Evolutionary conservation across 2,888 invertebrate genomes (phyloP), one percentile per base, ranked within the genome.

Genomic region (Zootermopsis nevadensis): DNA sequence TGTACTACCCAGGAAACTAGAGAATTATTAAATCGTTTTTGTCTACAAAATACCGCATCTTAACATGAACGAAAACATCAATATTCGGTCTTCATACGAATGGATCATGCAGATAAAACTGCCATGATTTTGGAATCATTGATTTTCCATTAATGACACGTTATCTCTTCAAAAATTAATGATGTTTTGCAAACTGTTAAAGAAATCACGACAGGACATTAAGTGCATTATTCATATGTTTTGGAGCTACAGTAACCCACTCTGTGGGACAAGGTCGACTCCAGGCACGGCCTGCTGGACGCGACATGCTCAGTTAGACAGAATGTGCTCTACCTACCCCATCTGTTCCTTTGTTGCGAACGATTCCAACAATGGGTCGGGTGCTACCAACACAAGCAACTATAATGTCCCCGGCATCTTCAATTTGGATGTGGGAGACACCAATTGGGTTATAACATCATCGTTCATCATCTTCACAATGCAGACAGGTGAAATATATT

Each of bases 381-480:
- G 19, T 69, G 30, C 31, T 15, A 69, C 10, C 69, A 66, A 66
- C 30, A 66, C 1, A 27, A n/a, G 30, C 53, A 4, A 33, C 66
- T 2, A 3, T n/a, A 35, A 33, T 30, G 24, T 85, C 27, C 85
- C 85, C 1, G 83, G 86, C 77, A 90, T 92, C 27, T 95, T 92
- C 87, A 91, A 92, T 87, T 92, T 95, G 53, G 93, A 92, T 84
- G 92, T 92, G 12, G 97, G 96, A 88, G 97, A 97, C 88, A 95
- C 96, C 22, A 95, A 95, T 87, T 97, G 97, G 97, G 95, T 97
- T 80, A 91, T 97, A 82, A 96, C 97, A 0, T 95, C 95, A 81
- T 94, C 97, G 0, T 97, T 97, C 88, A 96, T 97, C 87, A 96
- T 97, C 86, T 97, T 97, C 89, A 97, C 97, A 0, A 97, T 97